Evolutionary conservation across 2,888 invertebrate genomes (phyloP).

Genomic region (Drosophila rubida): DNA sequence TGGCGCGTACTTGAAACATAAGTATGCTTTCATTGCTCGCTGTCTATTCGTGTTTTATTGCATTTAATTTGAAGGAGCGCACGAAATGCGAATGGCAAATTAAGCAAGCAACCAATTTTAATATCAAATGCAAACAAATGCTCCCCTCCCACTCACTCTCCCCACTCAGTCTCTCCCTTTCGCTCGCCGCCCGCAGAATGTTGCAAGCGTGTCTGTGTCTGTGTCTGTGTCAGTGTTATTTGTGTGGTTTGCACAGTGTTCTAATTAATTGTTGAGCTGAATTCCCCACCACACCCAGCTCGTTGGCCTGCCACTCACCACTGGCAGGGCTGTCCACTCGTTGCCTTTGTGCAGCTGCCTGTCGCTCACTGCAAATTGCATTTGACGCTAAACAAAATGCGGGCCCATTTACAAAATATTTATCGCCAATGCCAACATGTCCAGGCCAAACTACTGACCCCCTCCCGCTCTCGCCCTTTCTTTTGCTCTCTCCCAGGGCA

Average conservation of each 20-base stretch:
- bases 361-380: constrained; percentile 57
- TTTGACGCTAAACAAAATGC: constrained; percentile 66
- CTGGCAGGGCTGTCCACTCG: not conserved
- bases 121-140: constrained; percentile 50
- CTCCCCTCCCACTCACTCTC: not conserved
- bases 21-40: not conserved
- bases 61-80: not conserved
- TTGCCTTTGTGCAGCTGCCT: not conserved
- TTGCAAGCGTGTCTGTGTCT: constrained; percentile 30
- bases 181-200: constrained; percentile 19
- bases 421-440: constrained; percentile 52
- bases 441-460: constrained; percentile 23
- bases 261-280: constrained; percentile 66
- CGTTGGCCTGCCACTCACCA: not conserved
- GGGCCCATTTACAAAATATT: constrained; percentile 68
- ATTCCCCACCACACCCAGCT: constrained; percentile 18
- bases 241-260: constrained; percentile 53
- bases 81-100: constrained; percentile 32
- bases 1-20: not conserved
- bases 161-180: too few species aligned
- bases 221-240: constrained; percentile 29
- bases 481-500: not conserved
- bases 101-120: constrained; percentile 43
- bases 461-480: not conserved
- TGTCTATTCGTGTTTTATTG: not conserved